phyloP scores from a whole-genome alignment of 2,113 vertebrate species.

The Erinaceus europaeus region DNA sequence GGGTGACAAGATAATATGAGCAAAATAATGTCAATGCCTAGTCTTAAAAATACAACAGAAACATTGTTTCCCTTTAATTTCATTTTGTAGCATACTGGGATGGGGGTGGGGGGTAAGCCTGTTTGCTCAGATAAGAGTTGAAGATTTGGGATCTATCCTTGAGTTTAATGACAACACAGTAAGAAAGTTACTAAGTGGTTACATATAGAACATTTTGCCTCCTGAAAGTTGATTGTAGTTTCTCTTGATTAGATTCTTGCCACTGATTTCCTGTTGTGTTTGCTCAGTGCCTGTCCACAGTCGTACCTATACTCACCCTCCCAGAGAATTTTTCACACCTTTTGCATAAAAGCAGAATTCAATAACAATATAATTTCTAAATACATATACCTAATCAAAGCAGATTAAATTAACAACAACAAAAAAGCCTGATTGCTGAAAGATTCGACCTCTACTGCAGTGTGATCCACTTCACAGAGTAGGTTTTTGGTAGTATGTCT shows the following conservation, averaged over 20 bases:
- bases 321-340: background rate
- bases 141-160: background rate
- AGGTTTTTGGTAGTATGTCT: background rate
- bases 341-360: conserved; percentile 8
- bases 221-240: background rate
- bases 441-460: background rate
- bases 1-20: background rate
- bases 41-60: background rate
- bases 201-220: background rate
- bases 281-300: background rate
- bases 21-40: background rate
- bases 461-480: background rate
- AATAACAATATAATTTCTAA: background rate
- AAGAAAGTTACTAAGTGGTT: background rate
- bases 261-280: background rate
- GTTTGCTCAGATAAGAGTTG: background rate
- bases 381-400: background rate
- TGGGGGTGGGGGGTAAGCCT: no score
- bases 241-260: background rate
- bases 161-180: background rate
- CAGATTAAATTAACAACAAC: background rate
- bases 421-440: background rate
- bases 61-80: background rate
- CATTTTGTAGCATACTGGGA: background rate
- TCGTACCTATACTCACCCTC: background rate